Conservation (phyloP, 2,113 vertebrate species). For the Rhinolophus sinicus region DNA sequence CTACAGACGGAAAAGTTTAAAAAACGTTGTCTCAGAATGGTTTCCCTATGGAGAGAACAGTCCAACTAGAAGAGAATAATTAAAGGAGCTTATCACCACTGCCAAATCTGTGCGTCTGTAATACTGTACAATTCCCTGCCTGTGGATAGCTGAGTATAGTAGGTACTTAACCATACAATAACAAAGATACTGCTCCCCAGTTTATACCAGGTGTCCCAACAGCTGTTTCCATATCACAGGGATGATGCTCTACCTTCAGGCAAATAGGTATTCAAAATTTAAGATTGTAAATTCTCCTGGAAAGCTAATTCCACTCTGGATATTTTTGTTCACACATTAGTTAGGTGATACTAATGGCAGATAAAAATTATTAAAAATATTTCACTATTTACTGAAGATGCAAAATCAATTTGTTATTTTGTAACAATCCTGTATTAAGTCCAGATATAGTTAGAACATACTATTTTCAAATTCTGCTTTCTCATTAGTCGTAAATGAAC, state of each 20-base stretch:
- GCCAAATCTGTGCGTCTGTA: background rate
- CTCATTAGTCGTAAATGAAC: background rate
- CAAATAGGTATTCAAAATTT: background rate
- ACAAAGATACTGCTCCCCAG: background rate
- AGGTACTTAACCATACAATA: background rate
- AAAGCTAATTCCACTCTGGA: background rate
- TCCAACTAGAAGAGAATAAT: background rate
- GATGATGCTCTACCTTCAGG: background rate
- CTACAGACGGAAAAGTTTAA: background rate
- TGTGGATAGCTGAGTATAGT: background rate
- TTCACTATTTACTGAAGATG: background rate
- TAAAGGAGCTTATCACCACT: background rate
- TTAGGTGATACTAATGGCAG: background rate
- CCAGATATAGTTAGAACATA: background rate
- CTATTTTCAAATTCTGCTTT: background rate
- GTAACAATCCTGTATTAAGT: background rate
- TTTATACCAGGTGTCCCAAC: background rate
- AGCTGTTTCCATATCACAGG: background rate
- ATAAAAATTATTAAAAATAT: background rate
- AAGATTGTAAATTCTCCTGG: background rate
- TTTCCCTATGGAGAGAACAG: background rate
- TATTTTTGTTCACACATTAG: background rate
- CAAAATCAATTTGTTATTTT: constrained; percentile 2
- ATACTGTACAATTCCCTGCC: background rate
- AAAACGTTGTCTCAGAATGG: background rate